Evolutionary conservation across 1,140 invertebrate genomes (phyloP).

Genomic region (Lamellibrachia luymesi): DNA sequence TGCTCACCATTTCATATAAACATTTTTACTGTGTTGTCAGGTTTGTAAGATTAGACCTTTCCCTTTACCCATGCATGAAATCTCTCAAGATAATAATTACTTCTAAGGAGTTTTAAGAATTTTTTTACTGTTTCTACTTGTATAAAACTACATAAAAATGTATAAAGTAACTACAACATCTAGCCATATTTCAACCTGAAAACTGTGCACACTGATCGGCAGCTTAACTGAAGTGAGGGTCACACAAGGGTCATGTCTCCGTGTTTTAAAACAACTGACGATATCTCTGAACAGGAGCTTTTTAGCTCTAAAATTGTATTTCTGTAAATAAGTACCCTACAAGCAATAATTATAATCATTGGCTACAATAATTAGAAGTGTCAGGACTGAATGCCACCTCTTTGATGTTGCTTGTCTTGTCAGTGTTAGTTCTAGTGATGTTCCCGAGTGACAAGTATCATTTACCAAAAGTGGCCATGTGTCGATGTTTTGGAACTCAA

Average conservation of each 20-base stretch:
- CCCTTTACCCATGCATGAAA: neutral
- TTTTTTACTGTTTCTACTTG: neutral
- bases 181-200: neutral
- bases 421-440: neutral
- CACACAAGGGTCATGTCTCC: neutral
- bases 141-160: too few species aligned
- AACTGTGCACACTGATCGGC: neutral
- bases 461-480: neutral
- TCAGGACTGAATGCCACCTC: neutral
- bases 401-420: neutral
- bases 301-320: neutral
- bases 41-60: neutral
- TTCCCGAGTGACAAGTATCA: neutral
- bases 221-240: neutral
- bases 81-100: neutral
- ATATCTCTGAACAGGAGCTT: neutral
- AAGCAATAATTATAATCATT: neutral
- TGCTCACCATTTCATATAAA: neutral
- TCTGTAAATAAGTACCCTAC: neutral
- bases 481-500: neutral
- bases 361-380: neutral
- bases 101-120: neutral
- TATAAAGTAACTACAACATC: neutral
- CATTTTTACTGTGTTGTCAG: neutral
- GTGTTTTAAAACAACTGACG: neutral